These are phyloP conservation scores for Tribolium castaneum DNA, from an alignment of 1,140 invertebrate species.

Conservation along the genomic window DNA sequence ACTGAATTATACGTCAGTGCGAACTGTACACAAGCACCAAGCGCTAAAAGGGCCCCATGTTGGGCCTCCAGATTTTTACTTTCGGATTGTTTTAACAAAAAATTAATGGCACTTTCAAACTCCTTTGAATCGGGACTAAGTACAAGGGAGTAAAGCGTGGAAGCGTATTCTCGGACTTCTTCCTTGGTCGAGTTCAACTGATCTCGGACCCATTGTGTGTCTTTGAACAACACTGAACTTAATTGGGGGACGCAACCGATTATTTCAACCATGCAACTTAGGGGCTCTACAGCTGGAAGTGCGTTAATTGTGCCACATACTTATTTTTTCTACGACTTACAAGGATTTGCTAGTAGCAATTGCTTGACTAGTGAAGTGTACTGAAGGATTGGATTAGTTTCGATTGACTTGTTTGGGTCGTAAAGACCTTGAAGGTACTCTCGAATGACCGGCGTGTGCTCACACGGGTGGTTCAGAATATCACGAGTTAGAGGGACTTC, in stretches of 20 bases:
- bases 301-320: conserved; percentile 11
- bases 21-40: conserved; percentile 76
- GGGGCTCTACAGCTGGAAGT: conserved; percentile 69
- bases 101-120: conserved; percentile 69
- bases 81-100: conserved; percentile 67
- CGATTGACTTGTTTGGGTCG: conserved; percentile 63
- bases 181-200: conserved; percentile 78
- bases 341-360: conserved; percentile 71
- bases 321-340: conserved; percentile 58
- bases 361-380: conserved; percentile 76
- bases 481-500: conserved; percentile 63
- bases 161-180: conserved; percentile 77
- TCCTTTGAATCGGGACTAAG: conserved; percentile 64
- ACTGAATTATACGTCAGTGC: conserved; percentile 57
- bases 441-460: conserved; percentile 71
- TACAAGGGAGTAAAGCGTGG: conserved; percentile 74
- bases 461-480: conserved; percentile 70
- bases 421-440: conserved; percentile 68
- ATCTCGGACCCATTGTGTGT: conserved; percentile 72
- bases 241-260: conserved; percentile 73
- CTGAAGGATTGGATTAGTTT: conserved; percentile 69
- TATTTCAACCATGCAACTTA: conserved; percentile 80
- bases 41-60: conserved; percentile 77
- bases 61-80: conserved; percentile 77
- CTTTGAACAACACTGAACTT: conserved; percentile 46